Evolutionary conservation across 1,140 invertebrate genomes (phyloP), one percentile per base, ranked within the genome.

Genomic region (Drosophila subobscura): DNA sequence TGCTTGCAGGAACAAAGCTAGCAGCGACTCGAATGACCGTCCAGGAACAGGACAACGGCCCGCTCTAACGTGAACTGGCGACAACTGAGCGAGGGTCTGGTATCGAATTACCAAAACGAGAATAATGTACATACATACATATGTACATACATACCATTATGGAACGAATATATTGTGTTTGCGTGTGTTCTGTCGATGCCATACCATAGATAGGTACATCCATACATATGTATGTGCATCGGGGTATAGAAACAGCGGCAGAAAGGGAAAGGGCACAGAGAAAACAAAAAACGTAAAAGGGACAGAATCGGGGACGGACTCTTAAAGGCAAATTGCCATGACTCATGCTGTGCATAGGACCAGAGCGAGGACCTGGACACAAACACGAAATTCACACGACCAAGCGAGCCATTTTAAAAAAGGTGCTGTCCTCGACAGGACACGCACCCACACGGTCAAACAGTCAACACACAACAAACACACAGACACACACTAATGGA

Each of bases 61-160:
- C 10, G 33, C 33, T 37, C 33, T 37, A 72, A 16, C 37, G 61
- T 45, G 7, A 65, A 68, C 63, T 45, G 63, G 23, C 57, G 66
- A 72, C 47, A 65, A 70, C 77, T 70, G 77, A 51, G 7, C 5
- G 25, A 27, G 25, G 27, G 33, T 37, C 33, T 61, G 70, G 33
- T 80, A 57, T 85, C 81, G 40, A 81, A 75, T 85, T 86, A 81
- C 81, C 46, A 77, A 79, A 76, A 67, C 27, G 50, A 53, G 16
- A 6, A 71, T 23, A 40, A 12, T 14, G 14, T 52, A 72, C 14
- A 20, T 20, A 20, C 16, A 20, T 20, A 20, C 16, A 22, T 14
- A 22, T 45, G 1, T 20, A 20, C 16, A 20, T 20, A 20, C 16
- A 20, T 20, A 20, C 16, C 0, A 20, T 20, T 20, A 20, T 20